Evolutionary conservation across 2,888 invertebrate species (phyloP).

Genomic region (Quadroppia sp.): DNA sequence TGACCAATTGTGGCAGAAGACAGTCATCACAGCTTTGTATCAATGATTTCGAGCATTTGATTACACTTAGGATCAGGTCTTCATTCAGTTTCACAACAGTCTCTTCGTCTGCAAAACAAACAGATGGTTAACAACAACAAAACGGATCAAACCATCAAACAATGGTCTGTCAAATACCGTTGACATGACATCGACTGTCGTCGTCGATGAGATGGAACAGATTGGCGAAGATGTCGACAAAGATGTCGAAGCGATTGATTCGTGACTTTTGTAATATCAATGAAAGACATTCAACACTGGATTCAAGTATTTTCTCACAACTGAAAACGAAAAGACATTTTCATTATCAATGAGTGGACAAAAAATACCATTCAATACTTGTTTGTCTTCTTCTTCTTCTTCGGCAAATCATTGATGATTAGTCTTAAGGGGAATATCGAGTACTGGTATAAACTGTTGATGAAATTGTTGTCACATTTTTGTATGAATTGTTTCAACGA

Average conservation of each 20-base stretch:
- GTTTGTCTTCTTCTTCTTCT: neutral
- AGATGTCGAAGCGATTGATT: constrained; percentile 19
- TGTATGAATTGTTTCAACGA: constrained; percentile 1
- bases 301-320: neutral
- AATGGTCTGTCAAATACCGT: neutral
- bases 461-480: constrained; percentile 28
- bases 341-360: neutral
- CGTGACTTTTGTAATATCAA: constrained; percentile 12
- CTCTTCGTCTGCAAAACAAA: constrained; percentile 2
- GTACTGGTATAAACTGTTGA: constrained; percentile 26
- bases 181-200: neutral
- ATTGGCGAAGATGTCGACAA: constrained; percentile 18
- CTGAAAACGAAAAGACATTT: neutral
- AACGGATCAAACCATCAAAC: too few species aligned
- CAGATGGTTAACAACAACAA: neutral
- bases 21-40: constrained; percentile 25
- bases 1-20: neutral
- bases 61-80: constrained; percentile 24
- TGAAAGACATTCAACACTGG: constrained; percentile 25
- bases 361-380: neutral
- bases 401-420: neutral
- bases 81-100: neutral
- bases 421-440: constrained; percentile 29
- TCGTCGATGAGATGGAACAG: constrained; percentile 25
- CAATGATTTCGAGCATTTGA: constrained; percentile 26